Conservation (phyloP, 2,888 invertebrate species). For the Zaprionus obscuricornis region DNA sequence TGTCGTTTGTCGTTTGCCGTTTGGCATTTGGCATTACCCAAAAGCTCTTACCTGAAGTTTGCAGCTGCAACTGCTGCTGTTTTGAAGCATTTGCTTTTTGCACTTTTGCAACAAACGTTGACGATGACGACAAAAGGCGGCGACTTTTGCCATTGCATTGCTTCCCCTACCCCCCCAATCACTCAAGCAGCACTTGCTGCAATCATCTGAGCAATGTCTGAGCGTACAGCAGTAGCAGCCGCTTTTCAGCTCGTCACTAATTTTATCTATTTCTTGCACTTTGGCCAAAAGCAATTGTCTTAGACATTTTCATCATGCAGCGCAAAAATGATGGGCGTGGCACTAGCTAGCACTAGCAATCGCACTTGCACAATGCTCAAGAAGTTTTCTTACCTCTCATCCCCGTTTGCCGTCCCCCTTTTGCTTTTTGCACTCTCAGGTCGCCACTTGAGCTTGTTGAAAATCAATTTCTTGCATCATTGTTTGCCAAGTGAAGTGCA, state of each 20-base stretch:
- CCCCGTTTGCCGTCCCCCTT: slow-evolving; percentile 10
- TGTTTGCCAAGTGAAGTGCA: slow-evolving; percentile 81
- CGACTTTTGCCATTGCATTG: slow-evolving; percentile 23
- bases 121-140: slow-evolving; percentile 47
- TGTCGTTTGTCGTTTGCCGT: slow-evolving; percentile 20
- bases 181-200: slow-evolving; percentile 37
- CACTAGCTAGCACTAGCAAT: no score
- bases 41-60: slow-evolving; percentile 1
- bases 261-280: slow-evolving; percentile 78
- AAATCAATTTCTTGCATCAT: slow-evolving; percentile 82
- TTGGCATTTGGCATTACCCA: no score
- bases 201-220: background rate
- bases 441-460: slow-evolving; percentile 73
- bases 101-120: slow-evolving; percentile 35
- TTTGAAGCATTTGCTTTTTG: slow-evolving; percentile 18
- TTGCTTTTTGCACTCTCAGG: slow-evolving; percentile 15
- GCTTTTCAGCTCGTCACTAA: slow-evolving; percentile 58
- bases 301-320: slow-evolving; percentile 69
- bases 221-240: slow-evolving; percentile 1
- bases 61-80: no score
- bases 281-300: slow-evolving; percentile 75
- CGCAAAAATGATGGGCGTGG: no score
- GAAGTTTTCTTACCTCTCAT: slow-evolving; percentile 1
- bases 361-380: slow-evolving; percentile 37
- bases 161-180: background rate